Evolutionary conservation across 2,113 vertebrate species (phyloP), one percentile per base, ranked within the genome.

Genomic region (Phrynosoma blainvillii): DNA sequence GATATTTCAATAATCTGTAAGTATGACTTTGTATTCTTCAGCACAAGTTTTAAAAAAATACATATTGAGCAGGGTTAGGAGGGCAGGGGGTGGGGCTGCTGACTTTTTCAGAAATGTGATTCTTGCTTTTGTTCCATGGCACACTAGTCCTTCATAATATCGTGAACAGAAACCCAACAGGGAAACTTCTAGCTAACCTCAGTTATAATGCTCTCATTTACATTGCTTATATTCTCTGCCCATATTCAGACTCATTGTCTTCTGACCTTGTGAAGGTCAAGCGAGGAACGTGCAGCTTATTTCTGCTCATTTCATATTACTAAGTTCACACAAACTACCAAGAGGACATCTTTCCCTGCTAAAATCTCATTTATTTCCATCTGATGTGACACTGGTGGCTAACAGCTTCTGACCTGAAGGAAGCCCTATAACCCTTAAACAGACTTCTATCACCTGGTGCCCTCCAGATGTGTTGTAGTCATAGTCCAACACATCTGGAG

Each of bases 1-100:
- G 27, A 71, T 74, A 84, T 84, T 84, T 70, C 52, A 62, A 56
- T 75, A 75, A 23, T 75, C 70, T 68, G 6, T 82, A 66, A 13
- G 56, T 74, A 84, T 27, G 56, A 74, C 74, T 84, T 84, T 84
- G 83, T 59, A 75, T 84, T 84, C 56, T 56, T 84, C 83, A 75
- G 70, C 52, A 84, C 13, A 40, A 83, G 81, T 84, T 56, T 84
- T 59, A 59, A 36, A 84, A 32, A 14, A 14, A 59, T 74, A 23
- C n/a, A 27, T 73, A 84, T 84, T 32, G 82, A 73, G n/a, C 52
- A 54, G 47, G 65, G 40, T 30, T 83, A 70, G 42, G 25, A 47
- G 65, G 65, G 65, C 36, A 3, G 65, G n/a, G 47, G 62, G 5
- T 71, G 42, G 11, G 42, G 70, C n/a, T 79, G 27, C 52, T 30